Evolutionary conservation across 2,888 invertebrate species (phyloP).

Genomic region (Icerya purchasi): DNA sequence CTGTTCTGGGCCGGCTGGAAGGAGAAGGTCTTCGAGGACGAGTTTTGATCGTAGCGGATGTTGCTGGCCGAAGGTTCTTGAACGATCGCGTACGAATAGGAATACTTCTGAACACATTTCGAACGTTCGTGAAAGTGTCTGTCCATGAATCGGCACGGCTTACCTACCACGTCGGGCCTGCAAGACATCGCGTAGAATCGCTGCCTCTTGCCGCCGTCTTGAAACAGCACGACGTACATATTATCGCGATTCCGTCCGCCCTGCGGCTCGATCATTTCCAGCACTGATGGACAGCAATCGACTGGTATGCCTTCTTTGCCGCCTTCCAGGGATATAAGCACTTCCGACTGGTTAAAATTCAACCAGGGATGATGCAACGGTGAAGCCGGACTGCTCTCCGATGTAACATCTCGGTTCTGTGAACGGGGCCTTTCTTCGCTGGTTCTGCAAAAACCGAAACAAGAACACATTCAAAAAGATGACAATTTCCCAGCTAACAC

Average conservation of each 20-base stretch:
- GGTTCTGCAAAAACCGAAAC: no score
- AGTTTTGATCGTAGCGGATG: slow-evolving; percentile 12
- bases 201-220: slow-evolving; percentile 16
- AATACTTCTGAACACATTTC: slow-evolving; percentile 61
- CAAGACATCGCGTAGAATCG: slow-evolving; percentile 60
- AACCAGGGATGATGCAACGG: slow-evolving; percentile 24
- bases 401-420: no score
- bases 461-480: no score
- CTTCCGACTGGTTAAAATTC: slow-evolving; percentile 41
- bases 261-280: slow-evolving; percentile 52
- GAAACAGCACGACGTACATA: slow-evolving; percentile 47
- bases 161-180: slow-evolving; percentile 41
- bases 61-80: slow-evolving; percentile 33
- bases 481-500: no score
- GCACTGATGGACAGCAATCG: slow-evolving; percentile 62
- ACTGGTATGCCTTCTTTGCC: slow-evolving; percentile 30
- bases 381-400: no score
- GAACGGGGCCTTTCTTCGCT: no score
- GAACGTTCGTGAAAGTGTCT: slow-evolving; percentile 43
- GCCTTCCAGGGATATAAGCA: slow-evolving; percentile 34
- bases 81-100: slow-evolving; percentile 64
- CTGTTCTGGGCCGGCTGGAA: slow-evolving; percentile 4
- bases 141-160: slow-evolving; percentile 54
- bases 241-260: slow-evolving; percentile 54
- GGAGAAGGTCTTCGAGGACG: not conserved